Evolutionary conservation across 2,888 invertebrate genomes (phyloP).

Genomic region (Alentia gelatinosa): DNA sequence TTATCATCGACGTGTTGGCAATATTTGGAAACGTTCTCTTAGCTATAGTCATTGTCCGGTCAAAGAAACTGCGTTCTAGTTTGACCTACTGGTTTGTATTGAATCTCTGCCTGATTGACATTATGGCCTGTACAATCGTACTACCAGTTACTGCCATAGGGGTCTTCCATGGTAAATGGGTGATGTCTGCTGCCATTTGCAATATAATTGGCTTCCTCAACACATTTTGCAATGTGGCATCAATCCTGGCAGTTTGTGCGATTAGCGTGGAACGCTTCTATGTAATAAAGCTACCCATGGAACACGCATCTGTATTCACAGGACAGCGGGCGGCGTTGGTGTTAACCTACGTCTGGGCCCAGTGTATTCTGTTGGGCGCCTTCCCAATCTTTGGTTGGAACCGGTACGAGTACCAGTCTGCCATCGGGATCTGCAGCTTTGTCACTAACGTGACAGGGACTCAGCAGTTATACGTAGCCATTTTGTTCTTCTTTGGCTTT

Average conservation of each 20-base stretch:
- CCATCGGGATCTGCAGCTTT: not conserved
- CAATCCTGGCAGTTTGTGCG: not conserved
- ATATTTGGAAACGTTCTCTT: not conserved
- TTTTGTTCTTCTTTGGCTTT: not conserved
- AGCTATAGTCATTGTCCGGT: not conserved
- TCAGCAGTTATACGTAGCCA: not conserved
- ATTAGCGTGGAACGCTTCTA: conserved; percentile 29
- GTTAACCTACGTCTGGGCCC: not conserved
- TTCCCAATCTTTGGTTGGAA: not conserved
- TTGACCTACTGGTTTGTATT: conserved; percentile 17
- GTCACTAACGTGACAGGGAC: not conserved
- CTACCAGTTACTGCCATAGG: not conserved
- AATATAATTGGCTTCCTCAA: not conserved
- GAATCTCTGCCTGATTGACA: conserved; percentile 15
- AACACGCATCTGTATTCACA: not conserved
- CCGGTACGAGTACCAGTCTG: not conserved
- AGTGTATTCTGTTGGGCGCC: not conserved
- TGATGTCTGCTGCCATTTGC: not conserved
- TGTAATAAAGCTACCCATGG: conserved; percentile 18
- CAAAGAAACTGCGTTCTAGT: not conserved
- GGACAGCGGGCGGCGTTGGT: not conserved
- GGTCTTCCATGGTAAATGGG: not conserved
- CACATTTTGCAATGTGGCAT: not conserved
- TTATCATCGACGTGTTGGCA: not conserved
- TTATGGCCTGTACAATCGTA: not conserved